Evolutionary conservation across 1,140 invertebrate genomes (phyloP), one percentile per base, ranked within the genome.

Genomic region (Elymnias hypermnestra): DNA sequence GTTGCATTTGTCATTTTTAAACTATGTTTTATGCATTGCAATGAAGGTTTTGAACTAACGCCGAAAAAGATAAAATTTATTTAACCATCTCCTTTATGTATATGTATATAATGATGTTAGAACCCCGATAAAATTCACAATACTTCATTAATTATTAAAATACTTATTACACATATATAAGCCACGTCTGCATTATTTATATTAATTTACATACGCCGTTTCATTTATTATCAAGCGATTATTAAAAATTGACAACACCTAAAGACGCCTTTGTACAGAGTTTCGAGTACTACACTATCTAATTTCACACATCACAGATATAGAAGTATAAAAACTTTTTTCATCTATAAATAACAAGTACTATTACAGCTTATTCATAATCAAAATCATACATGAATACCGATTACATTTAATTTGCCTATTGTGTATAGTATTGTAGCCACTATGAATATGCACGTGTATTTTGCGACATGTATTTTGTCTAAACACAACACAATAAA

Each of bases 221-320:
- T 46, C 18, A 40, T 28, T 23, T 28, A 40, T 45, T 37, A 28
- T 21, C 44, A 35, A 18, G 29, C 25, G 35, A 33, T 17, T 47
- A 53, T 48, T 35, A 49, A 28, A 41, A 57, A 57, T 57, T 57
- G 55, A 57, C 55, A 57, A 57, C 50, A 57, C 45, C 53, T 46
- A 56, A 47, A 56, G 47, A 56, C 43, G 31, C 47, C 38, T 56
- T 56, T 81, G 68, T 77, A 77, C 67, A 81, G 59, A 68, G 50
- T 63, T 68, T 61, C 54, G 55, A 63, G 56, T 57, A 56, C 68
- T 71, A 76, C 47, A 62, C 62, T 60, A 63, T 41, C 55, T 63
- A 70, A 66, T 67, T 64, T 57, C 65, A 63, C 59, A 64, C 64
- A 81, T 77, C 76, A 81, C 73, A 81, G 73, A 77, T 75, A 29